Base-by-base conservation (phyloP, 1,140 invertebrate genomes). In the Formica selysi region DNA sequence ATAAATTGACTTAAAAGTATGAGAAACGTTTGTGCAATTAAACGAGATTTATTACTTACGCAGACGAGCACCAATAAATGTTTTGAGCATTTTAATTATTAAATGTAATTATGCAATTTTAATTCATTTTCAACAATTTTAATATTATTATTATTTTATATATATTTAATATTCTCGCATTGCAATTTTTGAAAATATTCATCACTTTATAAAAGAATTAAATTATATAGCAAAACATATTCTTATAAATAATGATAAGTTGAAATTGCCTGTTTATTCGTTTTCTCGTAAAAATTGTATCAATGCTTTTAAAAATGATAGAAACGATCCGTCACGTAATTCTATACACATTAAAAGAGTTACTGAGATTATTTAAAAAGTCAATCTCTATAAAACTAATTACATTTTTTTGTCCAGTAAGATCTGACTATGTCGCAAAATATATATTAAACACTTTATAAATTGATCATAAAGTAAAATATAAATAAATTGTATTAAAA, bases 31-130 rank as follows among this genome's bases (percentile, higher is more conserved):
- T 59, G 29, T 76, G 11, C 74, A 10, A 61, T 51, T 44, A 76
- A 65, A 78, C 61, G 76, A 57, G 61, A 44, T 89, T 85, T 61
- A 74, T 87, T 90, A 90, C 88, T 87, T 89, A 89, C 67, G 87
- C 89, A 90, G 89, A 90, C 89, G 89, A 90, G 84, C 89, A 90
- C 89, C 89, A 90, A 85, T 67, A 86, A 80, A 85, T 78, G 29
- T 88, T 64, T 26, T 62, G 48, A 59, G 29, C 73, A 71, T 71
- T 57, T 84, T 70, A 86, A 88, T 88, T 62, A 76, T 3, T 71
- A 68, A 16, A 19, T 32, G 38, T 78, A 79, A 36, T 51, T 22
- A 44, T 41, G 38, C 29, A 13, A 67, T 36, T 67, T 79, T n/a
- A 16, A 78, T 19, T 68, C 8, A 22, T 80, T 71, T 80, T 2